phyloP scores from a whole-genome alignment of 2,113 vertebrate species.

The Bombycilla garrulus region DNA sequence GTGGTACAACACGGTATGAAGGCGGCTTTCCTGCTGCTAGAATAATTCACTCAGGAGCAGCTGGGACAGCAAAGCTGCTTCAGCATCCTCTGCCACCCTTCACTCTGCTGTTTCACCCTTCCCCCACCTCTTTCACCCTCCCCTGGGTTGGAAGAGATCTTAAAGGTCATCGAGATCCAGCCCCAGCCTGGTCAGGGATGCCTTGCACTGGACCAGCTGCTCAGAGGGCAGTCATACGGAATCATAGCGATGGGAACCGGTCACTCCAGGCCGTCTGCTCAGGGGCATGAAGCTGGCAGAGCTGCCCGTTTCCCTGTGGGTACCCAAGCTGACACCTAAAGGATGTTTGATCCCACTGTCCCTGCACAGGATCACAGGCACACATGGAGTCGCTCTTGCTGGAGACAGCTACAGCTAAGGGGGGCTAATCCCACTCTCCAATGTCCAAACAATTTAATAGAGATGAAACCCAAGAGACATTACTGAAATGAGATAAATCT shows the following conservation, averaged over 20 bases:
- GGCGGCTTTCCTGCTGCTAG: not conserved
- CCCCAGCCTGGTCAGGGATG: not conserved
- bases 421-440: not conserved
- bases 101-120: not conserved
- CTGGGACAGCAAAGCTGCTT: not conserved
- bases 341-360: not conserved
- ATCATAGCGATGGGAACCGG: accelerated
- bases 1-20: not conserved
- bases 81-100: not conserved
- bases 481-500: constrained; percentile 25
- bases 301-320: not conserved
- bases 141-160: not conserved
- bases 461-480: not conserved
- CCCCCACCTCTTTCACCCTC: not conserved
- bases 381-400: not conserved
- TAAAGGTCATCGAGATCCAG: not conserved
- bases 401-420: not conserved
- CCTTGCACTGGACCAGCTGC: not conserved
- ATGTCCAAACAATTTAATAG: constrained; percentile 12
- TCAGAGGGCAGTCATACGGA: not conserved
- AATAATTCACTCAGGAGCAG: not conserved
- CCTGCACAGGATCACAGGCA: not conserved
- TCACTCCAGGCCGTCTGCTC: not conserved
- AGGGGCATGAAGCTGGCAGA: not conserved
- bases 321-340: not conserved